phyloP scores from a whole-genome alignment of 2,797 vertebrate species.

The Cichlasoma orientale region DNA sequence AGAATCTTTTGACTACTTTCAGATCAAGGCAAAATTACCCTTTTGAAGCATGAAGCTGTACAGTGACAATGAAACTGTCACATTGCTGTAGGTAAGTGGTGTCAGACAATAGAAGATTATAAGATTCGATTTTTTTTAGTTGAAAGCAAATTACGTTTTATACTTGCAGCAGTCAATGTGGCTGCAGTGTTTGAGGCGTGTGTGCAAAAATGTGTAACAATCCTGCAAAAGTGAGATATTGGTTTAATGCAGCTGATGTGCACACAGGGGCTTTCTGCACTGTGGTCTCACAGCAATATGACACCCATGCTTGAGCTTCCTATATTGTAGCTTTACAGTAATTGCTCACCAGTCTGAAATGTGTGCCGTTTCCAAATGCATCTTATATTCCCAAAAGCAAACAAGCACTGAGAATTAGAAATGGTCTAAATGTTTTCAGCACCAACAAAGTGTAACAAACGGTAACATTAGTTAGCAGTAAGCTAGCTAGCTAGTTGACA shows the following conservation, averaged over 20 bases:
- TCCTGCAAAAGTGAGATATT: slow-evolving; percentile 10
- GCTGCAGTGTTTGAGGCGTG: background rate
- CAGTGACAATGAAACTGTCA: background rate
- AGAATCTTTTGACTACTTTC: background rate
- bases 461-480: background rate
- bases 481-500: background rate
- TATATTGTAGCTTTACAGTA: background rate
- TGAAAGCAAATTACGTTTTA: slow-evolving; percentile 22
- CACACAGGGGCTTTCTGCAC: background rate
- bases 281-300: background rate
- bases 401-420: background rate
- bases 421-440: accelerated
- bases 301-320: background rate
- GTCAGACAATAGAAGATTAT: slow-evolving; percentile 14
- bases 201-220: slow-evolving; percentile 7
- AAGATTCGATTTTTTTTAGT: slow-evolving; percentile 12
- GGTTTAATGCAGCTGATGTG: slow-evolving; percentile 6
- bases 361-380: background rate
- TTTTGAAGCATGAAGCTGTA: background rate
- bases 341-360: accelerated
- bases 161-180: slow-evolving; percentile 1
- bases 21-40: slow-evolving; percentile 10
- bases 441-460: background rate
- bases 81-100: background rate
- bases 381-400: background rate